phyloP scores from a whole-genome alignment of 1,140 invertebrate species.

The Drosophila repleta region DNA sequence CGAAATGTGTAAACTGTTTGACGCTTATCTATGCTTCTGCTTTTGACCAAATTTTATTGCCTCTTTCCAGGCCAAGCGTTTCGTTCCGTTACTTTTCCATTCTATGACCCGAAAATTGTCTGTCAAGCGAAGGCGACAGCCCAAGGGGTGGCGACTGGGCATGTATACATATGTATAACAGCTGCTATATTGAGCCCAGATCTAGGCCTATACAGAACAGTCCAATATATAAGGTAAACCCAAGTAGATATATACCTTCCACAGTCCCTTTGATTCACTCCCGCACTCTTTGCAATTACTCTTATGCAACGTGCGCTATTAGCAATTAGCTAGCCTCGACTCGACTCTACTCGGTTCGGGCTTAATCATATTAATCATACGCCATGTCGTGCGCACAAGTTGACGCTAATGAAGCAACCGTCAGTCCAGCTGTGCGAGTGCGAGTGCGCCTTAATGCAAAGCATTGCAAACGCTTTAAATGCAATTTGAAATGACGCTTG shows the following conservation, averaged over 20 bases:
- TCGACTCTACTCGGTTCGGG: conserved; percentile 19
- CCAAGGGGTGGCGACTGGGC: neutral
- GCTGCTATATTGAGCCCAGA: conserved; percentile 1
- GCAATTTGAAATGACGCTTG: conserved; percentile 71
- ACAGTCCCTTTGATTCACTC: no score
- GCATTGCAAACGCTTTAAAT: conserved; percentile 69
- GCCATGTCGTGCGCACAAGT: conserved; percentile 61
- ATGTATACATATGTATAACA: neutral
- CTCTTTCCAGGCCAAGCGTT: conserved; percentile 73
- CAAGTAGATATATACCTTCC: no score
- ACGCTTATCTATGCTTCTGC: conserved; percentile 74
- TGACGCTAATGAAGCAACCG: conserved; percentile 53
- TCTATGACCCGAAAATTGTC: conserved; percentile 8
- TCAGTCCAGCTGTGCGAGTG: neutral
- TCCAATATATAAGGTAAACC: no score
- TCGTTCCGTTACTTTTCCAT: conserved; percentile 45
- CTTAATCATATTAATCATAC: conserved; percentile 73
- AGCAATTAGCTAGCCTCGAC: conserved; percentile 21
- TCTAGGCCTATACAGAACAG: no score
- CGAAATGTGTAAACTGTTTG: conserved; percentile 80
- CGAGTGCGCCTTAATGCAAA: conserved; percentile 22
- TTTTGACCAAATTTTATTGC: conserved; percentile 82
- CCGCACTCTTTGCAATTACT: neutral
- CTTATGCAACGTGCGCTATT: conserved; percentile 15
- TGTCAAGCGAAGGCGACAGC: neutral